Conservation (phyloP, 1,140 invertebrate genomes). For the Euschistus heros region DNA sequence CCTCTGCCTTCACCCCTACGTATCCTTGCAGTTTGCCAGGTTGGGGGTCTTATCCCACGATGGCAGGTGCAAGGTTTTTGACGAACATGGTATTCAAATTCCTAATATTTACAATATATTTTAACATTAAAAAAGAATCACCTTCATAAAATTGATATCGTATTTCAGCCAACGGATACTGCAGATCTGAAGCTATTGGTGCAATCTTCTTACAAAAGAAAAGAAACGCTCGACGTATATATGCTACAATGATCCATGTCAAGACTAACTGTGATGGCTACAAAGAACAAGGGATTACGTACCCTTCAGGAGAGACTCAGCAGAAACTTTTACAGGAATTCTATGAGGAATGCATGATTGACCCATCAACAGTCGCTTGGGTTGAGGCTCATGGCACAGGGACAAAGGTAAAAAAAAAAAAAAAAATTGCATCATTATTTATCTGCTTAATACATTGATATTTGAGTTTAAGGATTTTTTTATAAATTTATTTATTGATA, state of each 20-base stretch:
- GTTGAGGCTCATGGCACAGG: conserved; percentile 89
- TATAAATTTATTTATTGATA: too few relatives aligned
- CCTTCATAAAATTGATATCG: background rate
- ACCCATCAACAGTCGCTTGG: conserved; percentile 59
- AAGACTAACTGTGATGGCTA: conserved; percentile 80
- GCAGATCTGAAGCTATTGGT: conserved; percentile 62
- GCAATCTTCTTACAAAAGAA: conserved; percentile 72
- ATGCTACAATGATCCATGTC: conserved; percentile 54
- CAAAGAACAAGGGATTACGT: conserved; percentile 83
- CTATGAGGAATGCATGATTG: conserved; percentile 71
- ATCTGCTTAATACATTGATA: too few relatives aligned
- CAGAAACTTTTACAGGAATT: conserved; percentile 67
- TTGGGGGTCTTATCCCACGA: conserved; percentile 71
- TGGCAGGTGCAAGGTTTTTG: conserved; percentile 82
- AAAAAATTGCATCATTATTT: background rate
- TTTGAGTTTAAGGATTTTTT: too few relatives aligned
- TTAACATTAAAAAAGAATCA: background rate
- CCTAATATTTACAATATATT: too few relatives aligned
- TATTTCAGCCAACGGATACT: conserved; percentile 54
- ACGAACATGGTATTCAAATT: conserved; percentile 47
- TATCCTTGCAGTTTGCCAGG: conserved; percentile 65
- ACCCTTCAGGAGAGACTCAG: conserved; percentile 76
- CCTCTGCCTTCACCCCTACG: conserved; percentile 73
- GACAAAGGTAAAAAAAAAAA: conserved; percentile 28
- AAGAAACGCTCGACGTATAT: conserved; percentile 63